Percentiles rank a stretch among this genome's conserved stretches.
phyloP scores from a whole-genome alignment of 1,140 invertebrate genomes.

The Anadara kagoshimensis region DNA sequence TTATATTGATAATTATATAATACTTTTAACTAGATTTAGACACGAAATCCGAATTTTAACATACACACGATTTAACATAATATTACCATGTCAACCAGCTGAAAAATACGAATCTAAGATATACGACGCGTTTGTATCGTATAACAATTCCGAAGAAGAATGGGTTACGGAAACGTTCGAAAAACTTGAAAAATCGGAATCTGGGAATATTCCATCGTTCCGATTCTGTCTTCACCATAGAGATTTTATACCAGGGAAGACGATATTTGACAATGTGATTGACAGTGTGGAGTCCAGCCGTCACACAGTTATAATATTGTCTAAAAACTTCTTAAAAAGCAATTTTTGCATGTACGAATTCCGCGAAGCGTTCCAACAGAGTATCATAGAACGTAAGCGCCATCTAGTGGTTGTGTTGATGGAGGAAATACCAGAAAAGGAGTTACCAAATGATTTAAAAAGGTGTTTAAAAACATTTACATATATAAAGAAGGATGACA shows the following conservation, averaged over 20 bases:
- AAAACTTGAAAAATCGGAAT: constrained; percentile 38
- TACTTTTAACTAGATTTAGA: constrained; percentile 46
- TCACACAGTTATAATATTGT: constrained; percentile 92
- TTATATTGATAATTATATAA: constrained; percentile 42
- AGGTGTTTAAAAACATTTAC: constrained; percentile 95
- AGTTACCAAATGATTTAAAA: constrained; percentile 92
- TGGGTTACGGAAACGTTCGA: constrained; percentile 48
- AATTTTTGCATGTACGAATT: constrained; percentile 84
- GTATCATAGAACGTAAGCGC: constrained; percentile 58
- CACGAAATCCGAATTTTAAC: constrained; percentile 60
- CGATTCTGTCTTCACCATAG: constrained; percentile 65
- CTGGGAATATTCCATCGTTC: constrained; percentile 31
- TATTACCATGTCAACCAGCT: constrained; percentile 55
- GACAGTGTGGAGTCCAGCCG: constrained; percentile 92
- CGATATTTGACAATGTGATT: constrained; percentile 89
- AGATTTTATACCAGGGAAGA: constrained; percentile 62
- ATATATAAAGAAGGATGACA: constrained; percentile 78
- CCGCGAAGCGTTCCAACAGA: constrained; percentile 66
- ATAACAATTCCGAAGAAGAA: constrained; percentile 48
- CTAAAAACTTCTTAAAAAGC: constrained; percentile 89
- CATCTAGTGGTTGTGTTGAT: constrained; percentile 62
- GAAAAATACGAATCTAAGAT: constrained; percentile 46
- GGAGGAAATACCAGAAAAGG: constrained; percentile 70
- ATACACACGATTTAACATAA: constrained; percentile 61
- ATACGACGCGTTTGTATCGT: constrained; percentile 60